These are phyloP conservation scores for Camelus dromedarius DNA, from an alignment of 2,113 vertebrate genomes.

Conservation along the genomic window DNA sequence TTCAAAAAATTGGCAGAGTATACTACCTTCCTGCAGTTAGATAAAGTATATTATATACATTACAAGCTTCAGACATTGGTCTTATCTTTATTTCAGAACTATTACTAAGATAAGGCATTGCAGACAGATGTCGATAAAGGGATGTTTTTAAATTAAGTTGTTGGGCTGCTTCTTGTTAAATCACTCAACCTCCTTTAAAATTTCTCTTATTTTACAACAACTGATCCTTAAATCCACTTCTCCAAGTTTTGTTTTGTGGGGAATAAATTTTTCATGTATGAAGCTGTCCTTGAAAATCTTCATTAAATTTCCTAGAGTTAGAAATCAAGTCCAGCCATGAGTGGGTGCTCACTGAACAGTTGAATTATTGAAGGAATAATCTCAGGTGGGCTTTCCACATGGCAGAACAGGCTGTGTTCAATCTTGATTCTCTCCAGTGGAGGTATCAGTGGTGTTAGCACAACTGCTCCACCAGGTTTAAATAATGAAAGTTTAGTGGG, in stretches of 20 bases:
- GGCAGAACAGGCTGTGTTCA: background rate
- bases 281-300: conserved; percentile 21
- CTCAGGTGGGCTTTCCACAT: background rate
- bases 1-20: conserved; percentile 40
- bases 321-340: background rate
- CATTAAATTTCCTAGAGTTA: background rate
- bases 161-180: conserved; percentile 35
- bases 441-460: background rate
- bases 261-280: background rate
- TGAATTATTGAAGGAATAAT: conserved; percentile 9
- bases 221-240: background rate
- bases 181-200: background rate
- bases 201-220: background rate
- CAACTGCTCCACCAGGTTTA: conserved; percentile 26
- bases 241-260: background rate
- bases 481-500: conserved; percentile 46
- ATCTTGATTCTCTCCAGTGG: background rate
- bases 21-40: background rate
- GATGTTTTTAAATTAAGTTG: conserved; percentile 31
- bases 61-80: conserved; percentile 9
- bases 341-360: background rate
- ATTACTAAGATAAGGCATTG: conserved; percentile 48
- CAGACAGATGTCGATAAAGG: background rate
- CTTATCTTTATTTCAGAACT: conserved; percentile 56
- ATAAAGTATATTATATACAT: background rate